These are phyloP conservation scores for Cephalopterus ornatus DNA, from an alignment of 2,113 vertebrate genomes.

Conservation along the genomic window DNA sequence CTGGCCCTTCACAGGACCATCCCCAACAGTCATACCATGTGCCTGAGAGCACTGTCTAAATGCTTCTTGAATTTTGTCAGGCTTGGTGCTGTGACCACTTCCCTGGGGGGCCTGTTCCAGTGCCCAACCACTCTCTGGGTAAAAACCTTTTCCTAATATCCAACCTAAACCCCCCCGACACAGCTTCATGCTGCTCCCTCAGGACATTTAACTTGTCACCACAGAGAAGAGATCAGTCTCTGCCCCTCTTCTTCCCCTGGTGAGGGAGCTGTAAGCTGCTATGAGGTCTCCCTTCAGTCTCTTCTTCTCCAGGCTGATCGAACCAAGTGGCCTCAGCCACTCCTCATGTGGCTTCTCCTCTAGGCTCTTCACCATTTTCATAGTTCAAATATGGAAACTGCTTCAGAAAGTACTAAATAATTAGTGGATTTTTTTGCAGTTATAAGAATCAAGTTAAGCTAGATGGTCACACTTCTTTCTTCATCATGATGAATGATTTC, in stretches of 20 bases:
- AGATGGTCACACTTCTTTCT: not conserved
- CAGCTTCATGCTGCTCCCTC: not conserved
- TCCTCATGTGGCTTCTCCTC: not conserved
- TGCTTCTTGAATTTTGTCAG: not conserved
- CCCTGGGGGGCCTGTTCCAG: not conserved
- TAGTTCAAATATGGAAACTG: not conserved
- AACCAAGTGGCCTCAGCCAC: not conserved
- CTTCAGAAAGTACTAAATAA: not conserved
- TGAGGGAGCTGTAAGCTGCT: not conserved
- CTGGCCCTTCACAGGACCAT: not conserved
- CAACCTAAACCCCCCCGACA: not conserved
- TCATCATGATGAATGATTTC: not conserved
- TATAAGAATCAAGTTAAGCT: not conserved
- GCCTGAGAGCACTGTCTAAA: not conserved
- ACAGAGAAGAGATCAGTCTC: not conserved
- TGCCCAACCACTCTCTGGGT: not conserved
- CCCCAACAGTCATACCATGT: not conserved
- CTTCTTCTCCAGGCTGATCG: not conserved
- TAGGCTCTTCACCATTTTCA: not conserved
- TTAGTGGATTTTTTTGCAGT: not conserved
- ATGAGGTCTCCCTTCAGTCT: not conserved
- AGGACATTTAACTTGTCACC: not conserved
- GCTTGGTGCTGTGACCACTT: not conserved
- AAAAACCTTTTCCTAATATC: not conserved
- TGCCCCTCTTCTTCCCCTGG: fast-evolving